Evolutionary conservation across 2,888 invertebrate species (phyloP).

Genomic region (Tenodera sinensis): DNA sequence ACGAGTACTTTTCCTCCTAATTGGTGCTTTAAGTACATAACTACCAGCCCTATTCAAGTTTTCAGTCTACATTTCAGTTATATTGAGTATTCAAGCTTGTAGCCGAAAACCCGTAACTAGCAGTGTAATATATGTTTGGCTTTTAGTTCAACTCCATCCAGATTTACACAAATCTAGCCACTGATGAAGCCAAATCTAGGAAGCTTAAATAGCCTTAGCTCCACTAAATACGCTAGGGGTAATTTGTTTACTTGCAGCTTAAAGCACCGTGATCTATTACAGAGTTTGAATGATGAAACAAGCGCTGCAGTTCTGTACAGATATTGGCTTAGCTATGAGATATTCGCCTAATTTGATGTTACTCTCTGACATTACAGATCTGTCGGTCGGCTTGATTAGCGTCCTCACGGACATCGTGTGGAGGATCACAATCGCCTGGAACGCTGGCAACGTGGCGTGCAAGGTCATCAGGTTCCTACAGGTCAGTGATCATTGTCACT

Average conservation of each 20-base stretch:
- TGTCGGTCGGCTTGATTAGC: slow-evolving; percentile 48
- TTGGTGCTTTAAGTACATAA: too few relatives aligned
- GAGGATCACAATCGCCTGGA: slow-evolving; percentile 48
- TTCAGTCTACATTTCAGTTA: too few relatives aligned
- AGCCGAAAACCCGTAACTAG: too few relatives aligned
- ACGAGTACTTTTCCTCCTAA: too few relatives aligned
- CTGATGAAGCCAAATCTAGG: too few relatives aligned
- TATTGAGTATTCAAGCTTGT: too few relatives aligned
- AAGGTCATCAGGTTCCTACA: slow-evolving; percentile 48
- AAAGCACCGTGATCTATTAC: neutral
- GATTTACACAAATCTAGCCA: too few relatives aligned
- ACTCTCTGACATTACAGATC: slow-evolving; percentile 39
- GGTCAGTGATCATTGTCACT: slow-evolving; percentile 36
- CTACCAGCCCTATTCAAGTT: too few relatives aligned
- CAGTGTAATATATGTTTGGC: too few relatives aligned
- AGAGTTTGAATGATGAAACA: neutral
- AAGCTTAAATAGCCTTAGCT: too few relatives aligned
- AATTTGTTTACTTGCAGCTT: neutral
- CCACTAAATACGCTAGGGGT: too few relatives aligned
- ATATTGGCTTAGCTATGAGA: neutral
- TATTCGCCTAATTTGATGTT: neutral
- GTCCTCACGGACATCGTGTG: slow-evolving; percentile 49
- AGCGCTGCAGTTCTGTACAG: neutral
- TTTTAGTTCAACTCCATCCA: too few relatives aligned
- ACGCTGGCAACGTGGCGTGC: slow-evolving; percentile 47